Base-by-base conservation (phyloP, 2,797 vertebrate species). In the Sebastes miniatus region DNA sequence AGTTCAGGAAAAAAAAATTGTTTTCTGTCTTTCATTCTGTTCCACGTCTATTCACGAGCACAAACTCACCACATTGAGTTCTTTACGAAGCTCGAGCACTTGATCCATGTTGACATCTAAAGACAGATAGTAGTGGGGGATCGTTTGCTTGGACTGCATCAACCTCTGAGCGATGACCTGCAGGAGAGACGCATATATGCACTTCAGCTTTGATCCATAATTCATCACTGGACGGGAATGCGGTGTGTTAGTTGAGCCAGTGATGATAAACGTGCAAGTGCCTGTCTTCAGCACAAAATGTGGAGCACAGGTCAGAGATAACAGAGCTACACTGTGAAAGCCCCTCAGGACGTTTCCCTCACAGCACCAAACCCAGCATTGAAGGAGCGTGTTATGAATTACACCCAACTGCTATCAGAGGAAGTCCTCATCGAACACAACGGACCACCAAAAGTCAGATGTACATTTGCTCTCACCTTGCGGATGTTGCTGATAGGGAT, bases 111-210 rank as follows among this genome's bases (percentile, higher is more conserved):
- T 97, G 65, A 99, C 88, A 82, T 99, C 98, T 31, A 99, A 83
- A 85, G 99, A 99, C 83, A 99, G 96, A 86, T 99, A 99, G 90
- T 99, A 99, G 92, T 99, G 99, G 91, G 99, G 99, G 96, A 99
- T 98, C 0, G 98, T 99, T 92, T 99, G 99, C 76, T 99, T 99
- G 61, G 99, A 99, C 80, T 97, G 98, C 96, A 99, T 97, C 93
- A 99, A 87, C 86, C 98, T 96, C 95, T 99, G 98, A 83, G 99
- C 99, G 47, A 99, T 99, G 77, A 99, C 98, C 99, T 99, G 86
- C 58, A 67, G 59, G 65, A 66, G 56, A 87, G 32, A 79, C 24
- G 29, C 22, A 80, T 54, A 81, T 24, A 67, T 22, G 54, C 56
- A 79, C 32, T 65, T 88, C 34, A 88, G 79, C 66, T 82, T 83